Percentiles rank a stretch among this genome's conserved stretches.
Conservation (phyloP, 2,113 vertebrate species). For the Pteronura brasiliensis region DNA sequence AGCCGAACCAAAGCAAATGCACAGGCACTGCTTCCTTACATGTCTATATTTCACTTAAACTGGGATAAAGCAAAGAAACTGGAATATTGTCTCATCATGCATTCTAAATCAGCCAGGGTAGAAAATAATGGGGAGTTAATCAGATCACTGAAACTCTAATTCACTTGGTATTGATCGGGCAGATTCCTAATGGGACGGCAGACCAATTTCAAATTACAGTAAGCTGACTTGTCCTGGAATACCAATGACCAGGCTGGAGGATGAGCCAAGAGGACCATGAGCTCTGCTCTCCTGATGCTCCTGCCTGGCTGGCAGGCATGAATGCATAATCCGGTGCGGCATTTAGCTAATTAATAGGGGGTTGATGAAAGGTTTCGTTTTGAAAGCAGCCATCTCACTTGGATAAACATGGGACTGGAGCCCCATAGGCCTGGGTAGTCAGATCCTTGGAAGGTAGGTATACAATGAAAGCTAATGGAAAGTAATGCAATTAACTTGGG, state of each 20-base stretch:
- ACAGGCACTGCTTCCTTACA: conserved; percentile 84
- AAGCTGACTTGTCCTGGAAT: conserved; percentile 90
- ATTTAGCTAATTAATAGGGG: conserved; percentile 91
- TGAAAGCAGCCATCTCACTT: conserved; percentile 81
- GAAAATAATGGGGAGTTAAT: conserved; percentile 99
- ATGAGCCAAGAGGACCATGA: conserved; percentile 62
- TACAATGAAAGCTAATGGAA: conserved; percentile 83
- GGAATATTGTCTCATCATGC: conserved; percentile 93
- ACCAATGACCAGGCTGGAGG: conserved; percentile 85
- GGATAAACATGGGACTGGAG: conserved; percentile 75
- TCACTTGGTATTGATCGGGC: conserved; percentile 95
- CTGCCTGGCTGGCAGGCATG: conserved; percentile 61
- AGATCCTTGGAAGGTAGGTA: conserved; percentile 72
- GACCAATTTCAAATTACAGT: conserved; percentile 95
- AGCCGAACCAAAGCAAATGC: conserved; percentile 84
- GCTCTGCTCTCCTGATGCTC: conserved; percentile 71
- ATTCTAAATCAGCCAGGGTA: conserved; percentile 91
- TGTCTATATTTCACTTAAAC: conserved; percentile 91
- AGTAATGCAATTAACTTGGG: conserved; percentile 83
- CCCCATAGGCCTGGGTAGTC: conserved; percentile 60
- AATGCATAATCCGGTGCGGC: conserved; percentile 80
- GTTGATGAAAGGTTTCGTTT: conserved; percentile 84
- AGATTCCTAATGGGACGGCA: conserved; percentile 94
- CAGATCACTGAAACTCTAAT: conserved; percentile 97
- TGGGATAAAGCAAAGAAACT: conserved; percentile 89